Base-by-base conservation (phyloP, 2,888 invertebrate species). In the Parasteatoda lunata region DNA sequence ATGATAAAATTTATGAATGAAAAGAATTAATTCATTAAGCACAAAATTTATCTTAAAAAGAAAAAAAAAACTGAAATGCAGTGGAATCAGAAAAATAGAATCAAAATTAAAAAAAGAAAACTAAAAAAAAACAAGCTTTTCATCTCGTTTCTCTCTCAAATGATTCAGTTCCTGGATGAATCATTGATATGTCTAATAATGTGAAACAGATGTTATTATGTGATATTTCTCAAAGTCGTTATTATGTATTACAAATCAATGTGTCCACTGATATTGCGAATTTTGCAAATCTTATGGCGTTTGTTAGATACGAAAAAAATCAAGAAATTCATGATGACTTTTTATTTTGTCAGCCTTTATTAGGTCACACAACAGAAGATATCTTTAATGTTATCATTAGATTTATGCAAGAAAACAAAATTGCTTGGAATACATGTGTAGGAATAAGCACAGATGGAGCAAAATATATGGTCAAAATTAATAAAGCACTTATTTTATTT, bases 381-480 rank as follows among this genome's bases (percentile, higher is more conserved):
- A 76, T 76, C 49, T 76, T 59, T 54, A 66, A 76, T 48, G 59
- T 48, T 65, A 76, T 76, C 13, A 48, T 51, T 64, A 48, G 8
- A 52, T 76, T 65, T 66, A 48, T 76, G 64, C 54, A 76, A n/a
- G 49, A 76, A 15, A 76, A 76, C 11, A 65, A 66, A 45, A 64
- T 59, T 64, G 59, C 13, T 64, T 76, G 59, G 77, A 13, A 64
- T 64, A 64, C 4, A 54, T 76, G 77, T 76, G 77, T 76, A 13
- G 64, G 77, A 52, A 66, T 76, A 48, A 54, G 77, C 59, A 76
- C 77, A 48, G 77, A 76, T 54, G 54, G 77, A 59, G 59, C n/a
- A 48, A 52, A 59, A 66, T 48, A n/a, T 66, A 76, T 64, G 59
- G n/a, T 64, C 64, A 64, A 64, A 66, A 76, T 65, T 48, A 76